A percentile compares a stretch with the other conserved stretches of the same genome.
Evolutionary conservation across 1,140 invertebrate genomes (phyloP).

Genomic region (Nasonia longicornis): DNA sequence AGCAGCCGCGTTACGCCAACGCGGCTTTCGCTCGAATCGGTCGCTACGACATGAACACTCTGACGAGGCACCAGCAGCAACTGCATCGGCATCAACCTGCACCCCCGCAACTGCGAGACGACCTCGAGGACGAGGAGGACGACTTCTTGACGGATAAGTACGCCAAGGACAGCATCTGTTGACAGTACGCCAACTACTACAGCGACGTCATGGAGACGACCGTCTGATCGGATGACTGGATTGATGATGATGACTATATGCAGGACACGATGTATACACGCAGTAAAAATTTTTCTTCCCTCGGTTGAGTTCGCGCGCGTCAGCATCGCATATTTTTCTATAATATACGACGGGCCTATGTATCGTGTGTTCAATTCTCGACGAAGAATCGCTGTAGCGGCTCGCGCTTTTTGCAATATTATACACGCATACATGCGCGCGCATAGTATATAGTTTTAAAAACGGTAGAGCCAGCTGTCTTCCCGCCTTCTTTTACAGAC

Average conservation of each 20-base stretch:
- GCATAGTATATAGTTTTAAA: not conserved
- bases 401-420: not conserved
- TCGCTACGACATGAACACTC: slow-evolving; percentile 20
- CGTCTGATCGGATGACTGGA: slow-evolving; percentile 62
- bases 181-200: slow-evolving; percentile 74
- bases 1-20: slow-evolving; percentile 43
- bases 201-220: slow-evolving; percentile 72
- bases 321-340: slow-evolving; percentile 1
- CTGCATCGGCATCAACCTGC: slow-evolving; percentile 18
- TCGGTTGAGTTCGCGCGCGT: not conserved
- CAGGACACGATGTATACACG: not conserved
- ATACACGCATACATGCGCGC: not conserved
- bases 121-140: slow-evolving; percentile 56
- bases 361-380: not conserved
- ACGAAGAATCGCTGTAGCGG: not conserved
- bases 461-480: not conserved
- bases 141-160: slow-evolving; percentile 24
- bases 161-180: slow-evolving; percentile 78
- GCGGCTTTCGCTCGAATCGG: slow-evolving; percentile 35
- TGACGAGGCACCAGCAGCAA: slow-evolving; percentile 3
- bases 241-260: not conserved
- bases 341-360: not conserved
- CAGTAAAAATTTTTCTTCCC: slow-evolving; percentile 18
- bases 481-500: not conserved
- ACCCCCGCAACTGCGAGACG: slow-evolving; percentile 66